phyloP scores from a whole-genome alignment of 2,797 vertebrate genomes.

The Thripadectes ignobilis region DNA sequence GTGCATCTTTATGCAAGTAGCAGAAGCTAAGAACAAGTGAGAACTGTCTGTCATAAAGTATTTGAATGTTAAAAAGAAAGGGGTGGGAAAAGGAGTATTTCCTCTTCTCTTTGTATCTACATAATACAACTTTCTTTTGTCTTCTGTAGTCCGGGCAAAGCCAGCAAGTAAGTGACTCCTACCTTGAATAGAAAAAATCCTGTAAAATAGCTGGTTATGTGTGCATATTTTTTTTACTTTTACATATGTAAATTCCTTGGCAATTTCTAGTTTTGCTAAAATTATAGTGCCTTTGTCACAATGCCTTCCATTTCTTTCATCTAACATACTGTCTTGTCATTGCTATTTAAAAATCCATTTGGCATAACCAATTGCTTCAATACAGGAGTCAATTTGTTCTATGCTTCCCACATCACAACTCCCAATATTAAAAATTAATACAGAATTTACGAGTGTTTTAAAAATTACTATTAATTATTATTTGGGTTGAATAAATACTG shows the following conservation, averaged over 20 bases:
- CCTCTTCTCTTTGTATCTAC: background rate
- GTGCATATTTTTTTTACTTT: background rate
- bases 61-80: background rate
- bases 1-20: background rate
- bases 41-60: background rate
- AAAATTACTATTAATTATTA: background rate
- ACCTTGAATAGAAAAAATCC: slow-evolving; percentile 3
- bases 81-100: rapidly evolving
- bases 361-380: background rate
- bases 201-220: background rate
- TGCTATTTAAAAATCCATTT: background rate
- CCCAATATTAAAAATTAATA: background rate
- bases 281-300: background rate
- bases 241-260: background rate
- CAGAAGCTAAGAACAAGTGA: background rate
- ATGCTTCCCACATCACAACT: background rate
- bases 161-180: slow-evolving; percentile 58
- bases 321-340: background rate
- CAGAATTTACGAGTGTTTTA: background rate
- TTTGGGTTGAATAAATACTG: background rate
- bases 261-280: background rate
- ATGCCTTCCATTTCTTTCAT: background rate
- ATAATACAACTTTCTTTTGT: slow-evolving; percentile 2
- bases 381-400: background rate
- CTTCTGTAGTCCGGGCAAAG: slow-evolving; percentile 55